Base-by-base conservation (phyloP, 2,888 invertebrate genomes). In the Amphipyra berbera region DNA sequence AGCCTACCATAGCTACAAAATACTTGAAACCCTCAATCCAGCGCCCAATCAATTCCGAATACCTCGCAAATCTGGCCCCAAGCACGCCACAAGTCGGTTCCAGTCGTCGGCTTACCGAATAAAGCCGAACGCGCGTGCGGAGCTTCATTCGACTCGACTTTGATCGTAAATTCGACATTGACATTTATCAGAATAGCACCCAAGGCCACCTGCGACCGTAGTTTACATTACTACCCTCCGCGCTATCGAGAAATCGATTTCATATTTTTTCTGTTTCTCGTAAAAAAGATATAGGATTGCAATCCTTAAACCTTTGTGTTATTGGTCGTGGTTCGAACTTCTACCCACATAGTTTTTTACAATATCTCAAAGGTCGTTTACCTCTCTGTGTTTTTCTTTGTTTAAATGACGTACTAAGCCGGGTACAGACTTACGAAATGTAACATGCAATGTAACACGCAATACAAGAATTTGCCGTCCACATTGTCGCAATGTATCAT, bases 181-280 rank as follows among this genome's bases (percentile, higher is more conserved):
- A 78, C 78, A 76, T 81, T 82, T 80, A 82, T 78, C 76, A 73
- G 71, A 75, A 76, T 63, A 50, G 68, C 44, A 42, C 63, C 67
- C 76, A 80, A 80, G 82, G 82, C 61, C 77, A 74, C 68, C 68
- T 67, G 78, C 52, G 63, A 59, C 69, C 68, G 49, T 69, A 59
- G 71, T 72, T 66, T 68, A 71, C 65, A 70, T 73, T 61, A 72
- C 71, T 65, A 49, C 52, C 37, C 46, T 62, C 50, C 27, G 47
- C 47, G 61, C 62, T 68, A 60, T 67, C 61, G 64, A 65, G 49
- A 38, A 70, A 81, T 74, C 62, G 79, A 70, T 79, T 65, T 47
- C 41, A 60, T 68, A 61, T 78, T 80, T 80, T 70, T 68, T 61
- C 49, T 69, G 45, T 52, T 54, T 42, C 62, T 66, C 75, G 54